Conservation (phyloP, 35 echinoderm and acorn worm species). For the Heliocidaris tuberculata region DNA sequence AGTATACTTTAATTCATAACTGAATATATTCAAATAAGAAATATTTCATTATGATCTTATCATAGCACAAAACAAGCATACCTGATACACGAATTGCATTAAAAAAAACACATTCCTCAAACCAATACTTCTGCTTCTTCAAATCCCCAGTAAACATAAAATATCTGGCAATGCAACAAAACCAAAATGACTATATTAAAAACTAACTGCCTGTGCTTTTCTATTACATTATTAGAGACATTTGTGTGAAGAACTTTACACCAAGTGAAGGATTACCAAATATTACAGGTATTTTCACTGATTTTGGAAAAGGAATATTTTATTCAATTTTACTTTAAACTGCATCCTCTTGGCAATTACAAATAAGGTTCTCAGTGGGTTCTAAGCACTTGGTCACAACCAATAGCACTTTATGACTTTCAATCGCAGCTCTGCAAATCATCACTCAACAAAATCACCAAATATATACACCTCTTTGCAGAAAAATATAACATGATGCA, state of each 20-base stretch:
- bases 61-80: conserved; percentile 1
- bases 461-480: not conserved
- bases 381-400: not conserved
- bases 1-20: not conserved
- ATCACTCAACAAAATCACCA: not conserved
- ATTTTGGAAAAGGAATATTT: too few relatives aligned
- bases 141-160: too few relatives aligned
- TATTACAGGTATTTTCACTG: too few relatives aligned
- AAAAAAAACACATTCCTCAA: not conserved
- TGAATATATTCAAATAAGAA: not conserved
- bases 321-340: too few relatives aligned
- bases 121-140: not conserved
- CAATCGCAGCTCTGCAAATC: too few relatives aligned
- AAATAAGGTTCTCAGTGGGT: not conserved
- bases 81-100: not conserved
- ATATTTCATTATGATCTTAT: not conserved
- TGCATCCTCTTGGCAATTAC: too few relatives aligned
- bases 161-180: not conserved
- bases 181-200: not conserved
- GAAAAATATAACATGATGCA: not conserved
- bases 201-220: too few relatives aligned
- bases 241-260: too few relatives aligned
- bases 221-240: too few relatives aligned
- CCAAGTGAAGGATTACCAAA: too few relatives aligned
- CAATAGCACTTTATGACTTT: not conserved